Base-by-base conservation (phyloP, 2,113 vertebrate genomes). In the Chaetodon trifascialis region DNA sequence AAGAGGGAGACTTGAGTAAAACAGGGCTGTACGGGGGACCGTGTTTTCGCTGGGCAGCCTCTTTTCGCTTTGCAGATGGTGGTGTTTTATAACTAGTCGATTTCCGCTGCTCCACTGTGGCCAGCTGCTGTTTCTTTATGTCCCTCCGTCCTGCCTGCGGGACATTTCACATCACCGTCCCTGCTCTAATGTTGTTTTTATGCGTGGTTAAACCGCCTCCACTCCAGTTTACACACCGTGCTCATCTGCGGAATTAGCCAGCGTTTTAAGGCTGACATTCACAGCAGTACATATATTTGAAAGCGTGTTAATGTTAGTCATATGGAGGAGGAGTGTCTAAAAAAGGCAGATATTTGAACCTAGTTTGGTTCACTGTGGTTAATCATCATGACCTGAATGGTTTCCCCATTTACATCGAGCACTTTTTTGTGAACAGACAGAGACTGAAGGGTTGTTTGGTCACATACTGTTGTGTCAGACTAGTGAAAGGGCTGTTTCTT, bases 1-100 rank as follows among this genome's bases (percentile, higher is more conserved):
- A 55, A 58, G n/a, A 42, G 25, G 52, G 6, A 11, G n/a, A 21
- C 54, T 60, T 21, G 0, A n/a, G 23, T 3, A 19, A 10, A 30
- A 19, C 2, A 7, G 19, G 12, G 76, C 76, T 49, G 69, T 0
- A 11, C 0, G 42, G n/a, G n/a, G 7, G 46, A 62, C 64, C 51
- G 62, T 69, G 73, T 72, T 63, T 34, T 34, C 7, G 42, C 70
- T 64, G 66, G 36, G 47, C 76, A 75, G 67, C 85, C 67, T 71
- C 59, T 56, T 23, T 42, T 85, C 88, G 86, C 83, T 80, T 74
- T 92, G 92, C 89, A 91, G 90, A 92, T 89, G 90, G 87, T 93
- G 86, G 7, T 76, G 79, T 86, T 88, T 88, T 79, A 66, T 69
- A 51, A 81, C 40, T 84, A 23, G 78, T 86, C 77, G 25, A 58